A percentile compares a stretch with the other conserved stretches of the same genome.
Evolutionary conservation across 2,113 vertebrate species (phyloP).

Genomic region (Siphamia tubifer): DNA sequence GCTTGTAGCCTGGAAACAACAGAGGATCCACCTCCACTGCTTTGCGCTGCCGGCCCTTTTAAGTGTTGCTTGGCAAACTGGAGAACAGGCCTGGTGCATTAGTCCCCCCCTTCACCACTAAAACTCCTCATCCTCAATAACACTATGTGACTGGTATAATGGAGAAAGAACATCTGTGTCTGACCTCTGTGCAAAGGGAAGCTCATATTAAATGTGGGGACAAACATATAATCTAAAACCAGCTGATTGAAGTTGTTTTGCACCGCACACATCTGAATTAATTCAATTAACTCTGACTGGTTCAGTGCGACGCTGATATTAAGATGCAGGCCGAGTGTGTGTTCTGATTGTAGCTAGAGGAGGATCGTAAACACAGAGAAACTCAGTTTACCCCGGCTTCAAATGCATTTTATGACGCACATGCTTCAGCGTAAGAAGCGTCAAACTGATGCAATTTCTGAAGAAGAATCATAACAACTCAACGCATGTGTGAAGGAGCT

Average conservation of each 20-base stretch:
- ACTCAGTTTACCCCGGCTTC: neutral
- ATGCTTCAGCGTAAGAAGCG: constrained; percentile 3
- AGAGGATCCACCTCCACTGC: neutral
- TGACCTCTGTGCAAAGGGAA: neutral
- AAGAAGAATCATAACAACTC: neutral
- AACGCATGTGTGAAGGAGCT: no score
- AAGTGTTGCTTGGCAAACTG: constrained; percentile 57
- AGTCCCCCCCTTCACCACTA: neutral
- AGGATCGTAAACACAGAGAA: constrained; percentile 1
- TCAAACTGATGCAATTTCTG: constrained; percentile 2
- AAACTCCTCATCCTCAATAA: constrained; percentile 21
- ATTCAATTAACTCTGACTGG: neutral
- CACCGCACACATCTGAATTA: neutral
- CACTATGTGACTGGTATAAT: constrained; percentile 13
- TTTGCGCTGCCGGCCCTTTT: constrained; percentile 7
- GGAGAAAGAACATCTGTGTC: neutral
- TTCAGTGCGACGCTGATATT: neutral
- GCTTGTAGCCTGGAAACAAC: constrained; percentile 54
- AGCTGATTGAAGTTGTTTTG: neutral
- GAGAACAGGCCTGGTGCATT: constrained; percentile 41
- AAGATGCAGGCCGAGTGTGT: neutral
- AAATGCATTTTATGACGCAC: constrained; percentile 37
- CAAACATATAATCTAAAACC: neutral
- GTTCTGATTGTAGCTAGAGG: neutral
- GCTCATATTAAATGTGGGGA: neutral